Conservation (phyloP, 2,888 invertebrate species). For the Parnassius orleans region DNA sequence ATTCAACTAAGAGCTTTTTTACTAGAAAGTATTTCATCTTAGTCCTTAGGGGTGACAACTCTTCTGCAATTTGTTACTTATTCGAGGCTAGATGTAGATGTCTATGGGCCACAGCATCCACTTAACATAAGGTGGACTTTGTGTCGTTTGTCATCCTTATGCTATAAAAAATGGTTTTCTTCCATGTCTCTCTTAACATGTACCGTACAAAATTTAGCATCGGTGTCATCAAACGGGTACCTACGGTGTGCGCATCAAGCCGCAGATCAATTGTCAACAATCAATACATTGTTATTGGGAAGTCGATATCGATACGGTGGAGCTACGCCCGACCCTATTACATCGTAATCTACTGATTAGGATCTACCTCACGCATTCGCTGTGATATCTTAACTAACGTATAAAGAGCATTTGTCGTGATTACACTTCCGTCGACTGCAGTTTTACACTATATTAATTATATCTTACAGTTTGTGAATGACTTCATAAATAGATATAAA, state of each 20-base stretch:
- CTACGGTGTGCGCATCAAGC: conserved; percentile 40
- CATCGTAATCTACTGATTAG: conserved; percentile 75
- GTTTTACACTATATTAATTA: conserved; percentile 29
- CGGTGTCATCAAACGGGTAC: conserved; percentile 51
- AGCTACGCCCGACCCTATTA: conserved; percentile 64
- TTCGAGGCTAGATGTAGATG: too few relatives aligned
- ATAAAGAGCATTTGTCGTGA: conserved; percentile 48
- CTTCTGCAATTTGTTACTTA: too few relatives aligned
- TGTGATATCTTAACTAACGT: conserved; percentile 24
- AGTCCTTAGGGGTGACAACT: too few relatives aligned
- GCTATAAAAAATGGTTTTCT: too few relatives aligned
- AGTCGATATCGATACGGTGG: conserved; percentile 21
- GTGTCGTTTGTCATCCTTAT: too few relatives aligned
- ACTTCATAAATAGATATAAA: conserved; percentile 15
- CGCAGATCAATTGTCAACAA: conserved; percentile 60
- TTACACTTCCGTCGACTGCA: conserved; percentile 56
- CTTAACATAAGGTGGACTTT: too few relatives aligned
- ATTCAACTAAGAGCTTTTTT: too few relatives aligned
- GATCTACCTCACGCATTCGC: conserved; percentile 38
- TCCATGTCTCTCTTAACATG: too few relatives aligned
- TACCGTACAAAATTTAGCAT: conserved; percentile 22
- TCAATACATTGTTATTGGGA: conserved; percentile 44
- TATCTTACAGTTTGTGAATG: conserved; percentile 17
- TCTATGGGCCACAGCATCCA: too few relatives aligned
- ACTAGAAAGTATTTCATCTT: too few relatives aligned